A percentile compares a stretch with the other conserved stretches of the same genome.
Evolutionary conservation across 2,888 invertebrate genomes (phyloP).

Genomic region (Sisyra terminalis): DNA sequence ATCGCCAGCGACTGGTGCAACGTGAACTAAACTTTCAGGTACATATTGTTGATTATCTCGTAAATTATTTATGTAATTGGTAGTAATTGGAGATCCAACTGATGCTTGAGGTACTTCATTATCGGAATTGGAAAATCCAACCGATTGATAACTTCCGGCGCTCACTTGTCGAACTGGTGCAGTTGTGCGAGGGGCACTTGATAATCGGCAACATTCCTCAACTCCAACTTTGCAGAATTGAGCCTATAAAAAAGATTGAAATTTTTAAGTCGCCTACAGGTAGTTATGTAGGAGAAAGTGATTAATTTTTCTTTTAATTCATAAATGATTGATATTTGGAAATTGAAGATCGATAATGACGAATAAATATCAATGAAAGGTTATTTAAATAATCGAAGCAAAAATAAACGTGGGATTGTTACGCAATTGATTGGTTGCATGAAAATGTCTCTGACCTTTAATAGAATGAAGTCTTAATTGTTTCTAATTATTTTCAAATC

Average conservation of each 20-base stretch:
- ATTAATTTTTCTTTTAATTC: neutral
- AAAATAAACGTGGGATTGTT: too few relatives aligned
- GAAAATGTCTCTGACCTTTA: too few relatives aligned
- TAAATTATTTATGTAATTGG: neutral
- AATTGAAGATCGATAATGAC: neutral
- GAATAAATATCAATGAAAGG: too few relatives aligned
- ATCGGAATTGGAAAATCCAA: neutral
- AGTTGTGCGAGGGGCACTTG: conserved; percentile 19
- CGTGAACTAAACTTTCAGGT: neutral
- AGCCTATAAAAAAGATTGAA: conserved; percentile 20
- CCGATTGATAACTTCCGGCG: conserved; percentile 1
- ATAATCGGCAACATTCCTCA: conserved; percentile 27
- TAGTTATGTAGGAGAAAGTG: neutral
- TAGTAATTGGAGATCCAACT: neutral
- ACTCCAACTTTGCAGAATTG: conserved; percentile 24
- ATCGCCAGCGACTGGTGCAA: neutral
- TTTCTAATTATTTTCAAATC: too few relatives aligned
- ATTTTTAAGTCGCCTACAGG: neutral
- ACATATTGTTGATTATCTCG: neutral
- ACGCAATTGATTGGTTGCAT: too few relatives aligned
- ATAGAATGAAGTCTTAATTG: too few relatives aligned
- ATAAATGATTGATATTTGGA: neutral
- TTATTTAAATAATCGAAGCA: too few relatives aligned
- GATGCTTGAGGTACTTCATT: conserved; percentile 3
- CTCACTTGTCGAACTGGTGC: conserved; percentile 17